Percentiles rank a stretch among this genome's conserved stretches.
Conservation (phyloP, 2,797 vertebrate genomes). For the Furcifer pardalis region DNA sequence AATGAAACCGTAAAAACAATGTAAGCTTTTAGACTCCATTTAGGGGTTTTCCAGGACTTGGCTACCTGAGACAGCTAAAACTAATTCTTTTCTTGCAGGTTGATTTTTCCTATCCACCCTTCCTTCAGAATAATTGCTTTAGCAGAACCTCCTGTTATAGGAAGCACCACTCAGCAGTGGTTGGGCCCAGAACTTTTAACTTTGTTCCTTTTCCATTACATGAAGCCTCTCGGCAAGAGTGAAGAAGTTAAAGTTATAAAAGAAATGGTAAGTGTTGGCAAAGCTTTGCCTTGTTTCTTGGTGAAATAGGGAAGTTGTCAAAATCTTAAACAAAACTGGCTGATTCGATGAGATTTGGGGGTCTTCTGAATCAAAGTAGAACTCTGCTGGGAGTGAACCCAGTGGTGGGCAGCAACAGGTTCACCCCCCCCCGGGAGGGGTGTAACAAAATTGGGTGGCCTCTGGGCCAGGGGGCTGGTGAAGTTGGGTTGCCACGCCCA, state of each 20-base stretch:
- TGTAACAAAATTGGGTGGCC: too few relatives aligned
- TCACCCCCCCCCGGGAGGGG: too few relatives aligned
- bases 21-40: not conserved
- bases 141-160: slow-evolving; percentile 89
- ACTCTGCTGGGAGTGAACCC: too few relatives aligned
- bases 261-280: slow-evolving; percentile 81
- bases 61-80: not conserved
- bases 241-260: slow-evolving; percentile 89
- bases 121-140: slow-evolving; percentile 93
- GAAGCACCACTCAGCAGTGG: slow-evolving; percentile 89
- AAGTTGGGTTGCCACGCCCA: too few relatives aligned
- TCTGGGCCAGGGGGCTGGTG: too few relatives aligned
- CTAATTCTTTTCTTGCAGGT: slow-evolving; percentile 74
- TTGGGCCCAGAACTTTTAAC: slow-evolving; percentile 94
- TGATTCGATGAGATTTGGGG: not conserved
- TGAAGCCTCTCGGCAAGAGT: slow-evolving; percentile 82
- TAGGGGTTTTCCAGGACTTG: not conserved
- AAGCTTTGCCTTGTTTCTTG: not conserved
- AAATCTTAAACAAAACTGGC: not conserved
- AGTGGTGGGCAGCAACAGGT: too few relatives aligned
- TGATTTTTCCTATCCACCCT: slow-evolving; percentile 89
- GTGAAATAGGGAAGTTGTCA: not conserved
- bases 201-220: slow-evolving; percentile 92
- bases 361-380: not conserved
- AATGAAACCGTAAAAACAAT: not conserved